A percentile compares a stretch with the other conserved stretches of the same genome.
These are phyloP conservation scores for Alfaro cultratus DNA, from an alignment of 2,797 vertebrate species.

Conservation along the genomic window DNA sequence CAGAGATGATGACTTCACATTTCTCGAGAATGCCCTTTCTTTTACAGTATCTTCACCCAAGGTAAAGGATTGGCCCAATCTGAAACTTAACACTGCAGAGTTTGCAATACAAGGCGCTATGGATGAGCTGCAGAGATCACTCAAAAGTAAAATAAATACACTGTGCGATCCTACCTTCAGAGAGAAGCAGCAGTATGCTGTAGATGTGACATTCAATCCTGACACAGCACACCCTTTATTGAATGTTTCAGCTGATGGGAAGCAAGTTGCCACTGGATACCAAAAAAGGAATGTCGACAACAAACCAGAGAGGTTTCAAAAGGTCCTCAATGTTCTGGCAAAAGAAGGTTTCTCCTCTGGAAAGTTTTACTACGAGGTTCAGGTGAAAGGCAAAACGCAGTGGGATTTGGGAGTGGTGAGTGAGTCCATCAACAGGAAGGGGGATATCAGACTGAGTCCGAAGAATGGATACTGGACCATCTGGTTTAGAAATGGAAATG, in stretches of 20 bases:
- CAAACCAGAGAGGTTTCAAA: conserved; percentile 52
- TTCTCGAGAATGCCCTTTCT: conserved; percentile 36
- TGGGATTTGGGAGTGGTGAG: conserved; percentile 67
- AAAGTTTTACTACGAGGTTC: conserved; percentile 68
- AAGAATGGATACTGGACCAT: conserved; percentile 67
- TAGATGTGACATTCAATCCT: conserved; percentile 61
- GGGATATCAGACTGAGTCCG: conserved; percentile 54
- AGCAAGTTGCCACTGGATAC: conserved; percentile 47
- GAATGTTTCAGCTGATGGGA: conserved; percentile 50
- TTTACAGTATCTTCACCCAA: background rate
- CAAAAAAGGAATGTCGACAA: conserved; percentile 6
- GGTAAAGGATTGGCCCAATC: conserved; percentile 48
- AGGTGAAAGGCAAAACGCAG: conserved; percentile 60
- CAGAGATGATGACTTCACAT: conserved; percentile 23
- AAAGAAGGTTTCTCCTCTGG: conserved; percentile 57
- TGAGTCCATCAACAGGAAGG: conserved; percentile 65
- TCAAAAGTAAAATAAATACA: conserved; percentile 42
- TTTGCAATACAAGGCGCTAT: conserved; percentile 20
- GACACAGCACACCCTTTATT: conserved; percentile 62
- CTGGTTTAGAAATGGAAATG: conserved; percentile 50
- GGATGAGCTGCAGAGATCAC: conserved; percentile 22
- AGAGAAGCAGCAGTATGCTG: conserved; percentile 49
- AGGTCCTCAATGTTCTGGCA: conserved; percentile 54
- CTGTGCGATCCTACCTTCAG: conserved; percentile 63
- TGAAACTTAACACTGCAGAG: conserved; percentile 11